Evolutionary conservation across 2,888 invertebrate species (phyloP).

Genomic region (Drosophila kanekoi): DNA sequence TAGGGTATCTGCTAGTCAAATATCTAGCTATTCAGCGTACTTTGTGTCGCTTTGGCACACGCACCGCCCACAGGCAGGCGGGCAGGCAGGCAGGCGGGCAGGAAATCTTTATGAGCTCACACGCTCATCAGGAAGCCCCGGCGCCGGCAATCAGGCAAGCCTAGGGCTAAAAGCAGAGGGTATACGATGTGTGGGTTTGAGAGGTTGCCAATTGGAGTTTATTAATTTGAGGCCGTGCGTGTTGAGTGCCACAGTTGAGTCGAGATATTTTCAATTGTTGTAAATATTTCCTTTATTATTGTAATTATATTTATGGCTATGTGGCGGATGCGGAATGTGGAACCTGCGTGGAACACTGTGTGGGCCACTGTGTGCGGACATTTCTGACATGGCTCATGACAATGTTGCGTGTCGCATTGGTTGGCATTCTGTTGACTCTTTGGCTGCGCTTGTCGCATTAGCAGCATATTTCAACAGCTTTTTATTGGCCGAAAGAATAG

Average conservation of each 20-base stretch:
- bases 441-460: slow-evolving; percentile 53
- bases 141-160: slow-evolving; percentile 66
- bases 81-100: slow-evolving; percentile 36
- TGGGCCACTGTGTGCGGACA: not conserved
- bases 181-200: slow-evolving; percentile 1
- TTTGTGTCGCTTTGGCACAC: slow-evolving; percentile 25
- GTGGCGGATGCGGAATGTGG: slow-evolving; percentile 34
- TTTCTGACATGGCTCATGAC: slow-evolving; percentile 27
- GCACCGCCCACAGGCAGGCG: slow-evolving; percentile 17
- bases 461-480: slow-evolving; percentile 66
- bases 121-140: slow-evolving; percentile 76
- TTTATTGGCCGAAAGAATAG: slow-evolving; percentile 40
- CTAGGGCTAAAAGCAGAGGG: not conserved
- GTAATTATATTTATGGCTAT: slow-evolving; percentile 75
- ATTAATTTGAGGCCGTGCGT: slow-evolving; percentile 78
- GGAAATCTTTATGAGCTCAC: slow-evolving; percentile 79
- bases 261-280: slow-evolving; percentile 80
- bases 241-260: slow-evolving; percentile 55
- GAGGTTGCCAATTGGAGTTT: slow-evolving; percentile 74
- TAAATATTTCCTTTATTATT: slow-evolving; percentile 82
- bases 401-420: slow-evolving; percentile 63
- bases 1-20: slow-evolving; percentile 34
- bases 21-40: not conserved
- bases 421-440: slow-evolving; percentile 41
- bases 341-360: slow-evolving; percentile 28